phyloP scores from a whole-genome alignment of 2,113 vertebrate genomes.

The Leptosomus discolor region DNA sequence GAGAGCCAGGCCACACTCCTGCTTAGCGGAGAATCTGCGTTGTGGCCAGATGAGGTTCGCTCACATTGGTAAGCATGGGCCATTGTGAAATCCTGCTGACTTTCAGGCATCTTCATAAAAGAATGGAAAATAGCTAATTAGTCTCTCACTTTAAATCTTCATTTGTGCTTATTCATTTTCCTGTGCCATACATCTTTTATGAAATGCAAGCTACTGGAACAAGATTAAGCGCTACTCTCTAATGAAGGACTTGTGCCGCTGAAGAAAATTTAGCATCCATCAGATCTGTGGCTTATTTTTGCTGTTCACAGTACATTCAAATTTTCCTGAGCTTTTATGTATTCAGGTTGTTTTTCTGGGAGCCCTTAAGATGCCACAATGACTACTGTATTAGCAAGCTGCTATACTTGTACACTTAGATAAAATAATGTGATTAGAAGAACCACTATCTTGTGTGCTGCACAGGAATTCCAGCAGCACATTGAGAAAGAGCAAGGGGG shows the following conservation, averaged over 20 bases:
- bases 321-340: not conserved
- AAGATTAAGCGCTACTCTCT: not conserved
- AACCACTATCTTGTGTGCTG: not conserved
- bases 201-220: not conserved
- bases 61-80: rapidly evolving
- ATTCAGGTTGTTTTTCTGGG: not conserved
- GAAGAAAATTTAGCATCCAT: not conserved
- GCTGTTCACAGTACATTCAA: not conserved
- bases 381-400: not conserved
- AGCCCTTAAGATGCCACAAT: not conserved
- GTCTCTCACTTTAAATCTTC: not conserved
- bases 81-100: not conserved
- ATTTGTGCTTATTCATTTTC: not conserved
- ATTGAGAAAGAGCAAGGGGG: not conserved
- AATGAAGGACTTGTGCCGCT: not conserved
- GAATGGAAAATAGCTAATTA: not conserved
- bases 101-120: not conserved
- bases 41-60: rapidly evolving
- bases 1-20: not conserved
- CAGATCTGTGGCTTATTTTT: not conserved
- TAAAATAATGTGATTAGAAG: not conserved
- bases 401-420: not conserved
- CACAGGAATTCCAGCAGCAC: not conserved
- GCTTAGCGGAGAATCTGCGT: rapidly evolving
- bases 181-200: not conserved